Base-by-base conservation (phyloP, 2,888 invertebrate genomes). In the Mycalesis mineus region DNA sequence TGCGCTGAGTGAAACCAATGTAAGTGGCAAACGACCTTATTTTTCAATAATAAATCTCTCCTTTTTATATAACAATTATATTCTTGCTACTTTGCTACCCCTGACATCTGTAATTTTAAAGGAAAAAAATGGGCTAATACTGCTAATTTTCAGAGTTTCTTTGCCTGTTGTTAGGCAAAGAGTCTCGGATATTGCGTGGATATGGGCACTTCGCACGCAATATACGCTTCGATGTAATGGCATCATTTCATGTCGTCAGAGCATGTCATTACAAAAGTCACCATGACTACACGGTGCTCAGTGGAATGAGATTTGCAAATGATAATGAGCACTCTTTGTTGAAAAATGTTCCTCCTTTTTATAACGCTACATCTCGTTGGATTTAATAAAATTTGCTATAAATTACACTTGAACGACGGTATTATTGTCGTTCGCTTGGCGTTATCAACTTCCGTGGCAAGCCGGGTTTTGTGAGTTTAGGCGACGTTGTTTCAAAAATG, bases 201-300 rank as follows among this genome's bases (percentile, higher is more conserved):
- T 44, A 53, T 53, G 53, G 53, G 37, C 44, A 53, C 53, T 53
- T 44, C 17, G 42, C 44, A 45, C 53, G 80, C 77, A 79, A 84
- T 84, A 80, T 82, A 77, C 77, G 77, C 74, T 71, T 71, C 72
- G 69, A 65, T 76, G 77, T 86, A 87, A 88, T 82, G 85, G 79
- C 78, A 77, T 73, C 77, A 77, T 78, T 78, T 80, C 81, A 84
- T 79, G 78, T 74, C 73, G 68, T 68, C 73, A 74, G 68, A 68
- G 69, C 68, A 71, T 76, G 74, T 77, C 79, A 77, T 83, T 78
- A 82, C 79, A 80, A 79, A 81, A 78, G 81, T 84, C 80, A 77
- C 80, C 78, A 77, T 83, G 78, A 73, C 75, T 72, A 78, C 77
- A 72, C 71, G 62, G 65, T 68, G 71, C 74, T 72, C 70, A 69